Conservation (phyloP, 1,140 invertebrate species). For the Dryas iulia region DNA sequence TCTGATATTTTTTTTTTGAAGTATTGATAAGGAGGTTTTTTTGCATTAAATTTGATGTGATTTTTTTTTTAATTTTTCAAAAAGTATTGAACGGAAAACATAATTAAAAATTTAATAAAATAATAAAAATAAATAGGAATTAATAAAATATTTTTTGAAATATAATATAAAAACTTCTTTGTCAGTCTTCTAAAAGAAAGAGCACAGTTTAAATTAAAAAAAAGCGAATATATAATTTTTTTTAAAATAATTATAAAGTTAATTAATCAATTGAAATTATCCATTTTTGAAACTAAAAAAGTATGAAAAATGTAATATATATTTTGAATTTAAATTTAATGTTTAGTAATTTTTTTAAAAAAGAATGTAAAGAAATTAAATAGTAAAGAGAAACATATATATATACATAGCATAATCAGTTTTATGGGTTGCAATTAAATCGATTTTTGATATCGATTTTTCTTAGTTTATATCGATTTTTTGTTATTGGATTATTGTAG, state of each 20-base stretch:
- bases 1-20: constrained; percentile 13
- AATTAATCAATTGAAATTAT: too few relatives aligned
- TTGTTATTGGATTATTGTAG: not conserved
- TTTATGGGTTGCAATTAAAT: constrained; percentile 22
- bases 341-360: not conserved
- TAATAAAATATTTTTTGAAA: not conserved
- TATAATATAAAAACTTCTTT: constrained; percentile 6
- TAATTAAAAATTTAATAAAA: too few relatives aligned
- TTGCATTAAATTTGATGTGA: not conserved
- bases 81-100: constrained; percentile 25
- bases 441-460: not conserved
- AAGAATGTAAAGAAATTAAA: constrained; percentile 7
- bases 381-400: not conserved
- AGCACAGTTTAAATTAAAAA: not conserved
- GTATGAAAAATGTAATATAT: too few relatives aligned
- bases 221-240: not conserved
- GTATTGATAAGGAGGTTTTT: constrained; percentile 13
- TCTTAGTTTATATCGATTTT: not conserved
- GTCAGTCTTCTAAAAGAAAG: not conserved
- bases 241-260: not conserved
- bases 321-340: not conserved
- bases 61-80: not conserved
- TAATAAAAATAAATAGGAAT: too few relatives aligned
- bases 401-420: constrained; percentile 13
- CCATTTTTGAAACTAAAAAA: too few relatives aligned